Conservation (phyloP, 2,113 vertebrate genomes). For the Emydura subglobosa region DNA sequence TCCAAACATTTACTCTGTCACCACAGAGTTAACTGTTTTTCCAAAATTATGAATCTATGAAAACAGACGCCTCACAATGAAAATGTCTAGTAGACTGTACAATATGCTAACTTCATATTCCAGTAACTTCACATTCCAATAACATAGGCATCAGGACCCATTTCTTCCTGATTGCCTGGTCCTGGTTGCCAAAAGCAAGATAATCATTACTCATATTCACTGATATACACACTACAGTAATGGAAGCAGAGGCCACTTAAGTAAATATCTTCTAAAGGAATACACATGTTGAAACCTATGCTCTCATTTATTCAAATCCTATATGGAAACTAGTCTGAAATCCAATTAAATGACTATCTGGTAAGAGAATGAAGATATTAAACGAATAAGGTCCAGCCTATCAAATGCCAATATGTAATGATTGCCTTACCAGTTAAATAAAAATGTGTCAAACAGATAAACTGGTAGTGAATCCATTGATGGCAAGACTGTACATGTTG, state of each 20-base stretch:
- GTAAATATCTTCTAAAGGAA: constrained; percentile 24
- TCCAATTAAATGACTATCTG: constrained; percentile 70
- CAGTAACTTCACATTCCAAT: neutral
- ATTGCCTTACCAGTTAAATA: constrained; percentile 47
- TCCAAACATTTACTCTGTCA: neutral
- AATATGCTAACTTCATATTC: neutral
- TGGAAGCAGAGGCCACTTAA: constrained; percentile 16
- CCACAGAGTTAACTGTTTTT: neutral
- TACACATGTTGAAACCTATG: constrained; percentile 37
- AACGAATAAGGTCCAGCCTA: constrained; percentile 25
- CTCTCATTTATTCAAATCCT: constrained; percentile 54
- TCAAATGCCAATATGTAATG: constrained; percentile 12
- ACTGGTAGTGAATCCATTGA: constrained; percentile 47
- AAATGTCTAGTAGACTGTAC: neutral
- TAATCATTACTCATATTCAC: constrained; percentile 23
- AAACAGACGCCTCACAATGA: neutral
- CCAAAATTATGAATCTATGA: neutral
- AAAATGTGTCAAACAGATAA: constrained; percentile 45
- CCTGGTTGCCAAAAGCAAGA: constrained; percentile 21
- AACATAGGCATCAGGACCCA: neutral
- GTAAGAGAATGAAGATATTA: constrained; percentile 63
- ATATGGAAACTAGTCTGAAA: constrained; percentile 37
- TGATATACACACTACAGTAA: neutral
- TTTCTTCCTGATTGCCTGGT: neutral
- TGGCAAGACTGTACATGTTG: constrained; percentile 46